phyloP scores from a whole-genome alignment of 2,113 vertebrate species.

The Cryptotis parvus region DNA sequence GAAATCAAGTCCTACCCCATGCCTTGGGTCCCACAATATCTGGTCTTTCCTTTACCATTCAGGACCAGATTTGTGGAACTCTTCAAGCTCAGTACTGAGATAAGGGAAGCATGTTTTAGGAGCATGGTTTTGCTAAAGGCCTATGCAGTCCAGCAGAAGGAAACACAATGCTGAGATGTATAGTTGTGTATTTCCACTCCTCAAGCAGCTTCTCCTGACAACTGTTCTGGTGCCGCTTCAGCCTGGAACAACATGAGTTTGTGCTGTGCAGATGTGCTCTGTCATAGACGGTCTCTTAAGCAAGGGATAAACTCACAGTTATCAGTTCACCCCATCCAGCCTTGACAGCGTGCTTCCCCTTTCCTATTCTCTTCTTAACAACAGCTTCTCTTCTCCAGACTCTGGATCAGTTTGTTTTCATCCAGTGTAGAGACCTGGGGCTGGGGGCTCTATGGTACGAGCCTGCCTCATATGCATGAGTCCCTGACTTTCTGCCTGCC shows the following conservation, averaged over 20 bases:
- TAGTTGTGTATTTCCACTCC: neutral
- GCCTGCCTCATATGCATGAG: too few relatives aligned
- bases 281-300: neutral
- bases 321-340: neutral
- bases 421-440: too few relatives aligned
- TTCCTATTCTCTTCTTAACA: neutral
- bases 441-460: too few relatives aligned
- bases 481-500: too few relatives aligned
- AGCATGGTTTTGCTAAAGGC: neutral
- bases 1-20: neutral
- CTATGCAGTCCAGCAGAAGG: neutral
- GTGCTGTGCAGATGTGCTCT: neutral
- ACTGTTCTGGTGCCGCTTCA: neutral
- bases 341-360: neutral
- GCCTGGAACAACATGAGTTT: neutral
- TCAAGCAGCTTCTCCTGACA: neutral
- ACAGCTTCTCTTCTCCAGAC: too few relatives aligned
- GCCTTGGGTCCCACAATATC: too few relatives aligned
- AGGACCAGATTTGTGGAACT: accelerated
- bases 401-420: too few relatives aligned
- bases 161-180: neutral
- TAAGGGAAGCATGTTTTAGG: accelerated
- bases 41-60: neutral
- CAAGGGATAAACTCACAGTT: neutral
- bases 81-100: too few relatives aligned